phyloP scores from a whole-genome alignment of 2,113 vertebrate genomes.

The Lethenteron reissneri region DNA sequence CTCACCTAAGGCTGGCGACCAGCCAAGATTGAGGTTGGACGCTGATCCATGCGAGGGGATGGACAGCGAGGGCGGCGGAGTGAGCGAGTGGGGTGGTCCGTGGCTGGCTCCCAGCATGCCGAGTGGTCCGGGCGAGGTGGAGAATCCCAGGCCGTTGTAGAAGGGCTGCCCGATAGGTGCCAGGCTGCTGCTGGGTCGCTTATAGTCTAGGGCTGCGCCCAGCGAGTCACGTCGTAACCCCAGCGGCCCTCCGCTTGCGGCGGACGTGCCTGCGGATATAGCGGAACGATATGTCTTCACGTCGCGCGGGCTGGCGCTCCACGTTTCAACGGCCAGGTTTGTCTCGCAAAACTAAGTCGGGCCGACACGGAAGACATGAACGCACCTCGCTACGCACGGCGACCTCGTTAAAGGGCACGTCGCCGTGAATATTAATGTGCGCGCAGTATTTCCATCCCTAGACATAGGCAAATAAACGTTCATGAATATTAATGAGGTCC shows the following conservation, averaged over 20 bases:
- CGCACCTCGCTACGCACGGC: no score
- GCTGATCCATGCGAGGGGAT: conserved; percentile 62
- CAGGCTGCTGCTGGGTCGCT: conserved; percentile 78
- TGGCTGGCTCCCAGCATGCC: conserved; percentile 72
- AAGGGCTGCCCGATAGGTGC: conserved; percentile 87
- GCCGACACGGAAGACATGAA: no score
- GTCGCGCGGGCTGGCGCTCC: no score
- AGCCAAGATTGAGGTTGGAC: conserved; percentile 90
- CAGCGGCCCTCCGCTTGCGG: not conserved
- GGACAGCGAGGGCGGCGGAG: conserved; percentile 84
- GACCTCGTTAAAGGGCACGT: no score
- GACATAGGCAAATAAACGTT: no score
- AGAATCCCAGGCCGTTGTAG: conserved; percentile 95
- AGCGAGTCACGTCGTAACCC: conserved; percentile 57
- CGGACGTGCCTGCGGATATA: no score
- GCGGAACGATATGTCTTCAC: no score
- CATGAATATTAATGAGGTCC: no score
- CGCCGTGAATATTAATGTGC: no score
- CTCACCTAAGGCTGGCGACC: conserved; percentile 2
- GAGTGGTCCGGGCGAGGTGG: conserved; percentile 88
- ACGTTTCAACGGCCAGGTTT: no score
- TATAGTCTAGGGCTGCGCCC: conserved; percentile 85
- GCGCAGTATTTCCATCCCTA: no score
- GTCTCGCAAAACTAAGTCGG: no score
- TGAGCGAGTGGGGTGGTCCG: conserved; percentile 84